Evolutionary conservation across 2,888 invertebrate species (phyloP).

Genomic region (Cetonia aurata): DNA sequence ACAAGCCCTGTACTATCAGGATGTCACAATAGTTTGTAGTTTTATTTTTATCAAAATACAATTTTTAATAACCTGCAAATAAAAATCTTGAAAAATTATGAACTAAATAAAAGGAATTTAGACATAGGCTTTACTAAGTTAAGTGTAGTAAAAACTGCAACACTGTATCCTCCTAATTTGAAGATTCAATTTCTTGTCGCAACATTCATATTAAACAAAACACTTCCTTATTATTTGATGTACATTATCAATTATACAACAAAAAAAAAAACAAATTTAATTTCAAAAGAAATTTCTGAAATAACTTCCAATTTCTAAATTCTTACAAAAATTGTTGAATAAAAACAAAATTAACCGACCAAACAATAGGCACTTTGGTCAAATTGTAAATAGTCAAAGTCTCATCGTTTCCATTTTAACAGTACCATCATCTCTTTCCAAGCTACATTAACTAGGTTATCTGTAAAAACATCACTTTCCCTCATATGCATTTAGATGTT

Average conservation of each 20-base stretch:
- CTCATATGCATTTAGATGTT: slow-evolving; percentile 7
- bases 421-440: slow-evolving; percentile 31
- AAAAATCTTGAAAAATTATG: background rate
- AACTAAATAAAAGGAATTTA: background rate
- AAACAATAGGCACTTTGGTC: slow-evolving; percentile 65
- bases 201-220: slow-evolving; percentile 40
- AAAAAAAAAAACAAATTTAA: slow-evolving; percentile 16
- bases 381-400: slow-evolving; percentile 48
- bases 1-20: slow-evolving; percentile 1
- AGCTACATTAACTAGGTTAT: slow-evolving; percentile 33
- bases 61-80: background rate
- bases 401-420: slow-evolving; percentile 28
- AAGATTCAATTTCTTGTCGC: slow-evolving; percentile 36
- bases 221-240: slow-evolving; percentile 22
- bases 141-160: slow-evolving; percentile 14
- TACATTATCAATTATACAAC: slow-evolving; percentile 22
- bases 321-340: slow-evolving; percentile 27
- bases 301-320: slow-evolving; percentile 24
- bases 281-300: slow-evolving; percentile 28
- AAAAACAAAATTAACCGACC: slow-evolving; percentile 58
- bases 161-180: background rate
- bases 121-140: background rate
- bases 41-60: background rate
- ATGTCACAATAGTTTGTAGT: slow-evolving; percentile 4
- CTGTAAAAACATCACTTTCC: slow-evolving; percentile 28